Conservation (phyloP, 2,797 vertebrate species). For the Cuniculus paca region DNA sequence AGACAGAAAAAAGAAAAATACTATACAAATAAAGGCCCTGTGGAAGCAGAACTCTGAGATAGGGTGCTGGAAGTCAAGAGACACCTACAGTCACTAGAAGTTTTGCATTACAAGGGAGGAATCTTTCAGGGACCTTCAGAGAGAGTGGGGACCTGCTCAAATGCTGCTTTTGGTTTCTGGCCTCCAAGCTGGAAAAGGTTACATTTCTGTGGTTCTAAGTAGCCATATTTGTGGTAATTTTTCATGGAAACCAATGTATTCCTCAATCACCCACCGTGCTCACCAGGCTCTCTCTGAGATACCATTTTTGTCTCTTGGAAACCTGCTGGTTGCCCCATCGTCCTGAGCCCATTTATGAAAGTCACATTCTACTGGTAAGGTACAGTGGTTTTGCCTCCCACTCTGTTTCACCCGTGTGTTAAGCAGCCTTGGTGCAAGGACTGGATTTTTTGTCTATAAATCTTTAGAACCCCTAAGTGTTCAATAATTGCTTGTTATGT, state of each 20-base stretch:
- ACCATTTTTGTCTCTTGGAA: background rate
- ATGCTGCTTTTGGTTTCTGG: background rate
- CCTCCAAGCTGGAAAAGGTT: background rate
- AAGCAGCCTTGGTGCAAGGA: background rate
- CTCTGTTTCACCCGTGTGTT: background rate
- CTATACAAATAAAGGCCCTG: rapidly evolving
- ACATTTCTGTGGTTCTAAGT: background rate
- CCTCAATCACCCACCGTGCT: background rate
- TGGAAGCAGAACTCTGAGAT: too few species aligned
- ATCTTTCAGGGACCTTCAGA: background rate
- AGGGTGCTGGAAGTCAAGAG: background rate
- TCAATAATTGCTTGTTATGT: background rate
- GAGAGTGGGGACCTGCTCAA: rapidly evolving
- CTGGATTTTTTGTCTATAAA: background rate
- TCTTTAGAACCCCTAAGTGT: background rate
- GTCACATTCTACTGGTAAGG: background rate
- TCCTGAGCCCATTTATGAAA: background rate
- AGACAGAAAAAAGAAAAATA: background rate
- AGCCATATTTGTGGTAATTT: too few species aligned
- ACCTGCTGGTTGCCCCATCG: background rate
- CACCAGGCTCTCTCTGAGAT: background rate
- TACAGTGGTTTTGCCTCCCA: background rate
- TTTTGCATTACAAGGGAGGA: background rate
- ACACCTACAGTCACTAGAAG: background rate
- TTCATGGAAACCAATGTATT: background rate